phyloP scores from a whole-genome alignment of 2,113 vertebrate genomes.

The Empidonax traillii region DNA sequence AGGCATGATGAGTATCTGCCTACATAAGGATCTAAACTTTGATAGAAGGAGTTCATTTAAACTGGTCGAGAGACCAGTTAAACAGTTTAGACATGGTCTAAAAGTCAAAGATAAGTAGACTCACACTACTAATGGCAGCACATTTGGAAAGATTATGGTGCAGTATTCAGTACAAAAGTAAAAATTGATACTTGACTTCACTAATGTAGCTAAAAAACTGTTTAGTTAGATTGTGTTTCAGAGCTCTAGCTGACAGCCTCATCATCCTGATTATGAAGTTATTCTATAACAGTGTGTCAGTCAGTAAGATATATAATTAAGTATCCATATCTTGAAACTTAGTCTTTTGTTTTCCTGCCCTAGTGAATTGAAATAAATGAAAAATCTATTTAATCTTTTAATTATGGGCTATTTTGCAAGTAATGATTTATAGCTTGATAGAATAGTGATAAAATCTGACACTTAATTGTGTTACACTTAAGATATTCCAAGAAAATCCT shows the following conservation, averaged over 20 bases:
- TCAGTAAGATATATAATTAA: not conserved
- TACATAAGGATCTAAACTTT: not conserved
- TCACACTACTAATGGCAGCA: not conserved
- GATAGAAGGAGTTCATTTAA: not conserved
- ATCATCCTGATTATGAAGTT: not conserved
- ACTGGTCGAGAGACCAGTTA: not conserved
- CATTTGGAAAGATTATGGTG: not conserved
- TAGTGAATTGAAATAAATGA: conserved; percentile 9
- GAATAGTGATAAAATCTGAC: conserved; percentile 9
- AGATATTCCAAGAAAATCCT: not conserved
- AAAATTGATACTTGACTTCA: not conserved
- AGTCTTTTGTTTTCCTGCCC: conserved; percentile 23
- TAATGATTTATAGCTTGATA: conserved; percentile 36
- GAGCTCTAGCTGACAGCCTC: not conserved
- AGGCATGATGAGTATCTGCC: not conserved
- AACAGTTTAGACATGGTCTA: not conserved
- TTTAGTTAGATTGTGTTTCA: not conserved
- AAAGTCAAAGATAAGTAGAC: not conserved
- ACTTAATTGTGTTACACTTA: not conserved
- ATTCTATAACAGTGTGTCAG: not conserved
- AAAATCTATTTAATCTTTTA: conserved; percentile 11
- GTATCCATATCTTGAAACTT: conserved; percentile 35
- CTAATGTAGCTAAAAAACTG: not conserved
- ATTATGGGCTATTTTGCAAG: conserved; percentile 24
- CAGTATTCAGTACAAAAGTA: not conserved